Percentiles rank a stretch among this genome's conserved stretches.
Conservation (phyloP, 2,888 invertebrate genomes). For the Polylopha cassiicola region DNA sequence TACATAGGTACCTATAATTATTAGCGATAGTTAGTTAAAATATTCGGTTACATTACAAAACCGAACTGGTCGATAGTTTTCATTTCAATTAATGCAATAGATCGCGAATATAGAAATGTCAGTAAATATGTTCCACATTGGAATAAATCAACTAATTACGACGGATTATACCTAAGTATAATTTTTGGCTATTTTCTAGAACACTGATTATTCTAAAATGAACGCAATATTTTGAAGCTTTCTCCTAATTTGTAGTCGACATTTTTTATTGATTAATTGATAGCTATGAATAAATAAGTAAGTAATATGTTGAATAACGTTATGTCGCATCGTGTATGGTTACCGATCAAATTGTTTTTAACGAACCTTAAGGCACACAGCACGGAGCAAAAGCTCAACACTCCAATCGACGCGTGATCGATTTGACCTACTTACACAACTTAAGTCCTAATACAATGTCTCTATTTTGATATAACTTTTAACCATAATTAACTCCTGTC, state of each 20-base stretch:
- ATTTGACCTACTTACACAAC: conserved; percentile 48
- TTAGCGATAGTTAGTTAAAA: no score
- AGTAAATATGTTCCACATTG: no score
- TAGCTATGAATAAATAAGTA: conserved; percentile 1
- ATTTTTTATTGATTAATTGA: neutral
- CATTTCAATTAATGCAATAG: no score
- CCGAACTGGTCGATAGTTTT: no score
- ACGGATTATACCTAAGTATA: no score
- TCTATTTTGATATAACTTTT: conserved; percentile 15
- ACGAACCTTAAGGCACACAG: conserved; percentile 26
- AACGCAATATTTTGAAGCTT: conserved; percentile 19
- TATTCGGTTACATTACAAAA: no score
- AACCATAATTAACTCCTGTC: no score
- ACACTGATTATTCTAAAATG: conserved; percentile 1
- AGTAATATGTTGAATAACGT: conserved; percentile 1
- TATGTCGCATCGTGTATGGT: conserved; percentile 29
- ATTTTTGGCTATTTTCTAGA: conserved; percentile 15
- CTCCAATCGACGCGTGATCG: conserved; percentile 41
- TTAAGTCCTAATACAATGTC: conserved; percentile 21
- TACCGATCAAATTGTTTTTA: conserved; percentile 47
- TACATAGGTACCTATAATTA: no score
- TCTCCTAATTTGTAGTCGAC: conserved; percentile 4
- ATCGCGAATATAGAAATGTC: no score
- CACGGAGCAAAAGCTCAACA: conserved; percentile 33
- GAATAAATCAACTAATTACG: no score